Evolutionary conservation across 1,140 invertebrate genomes (phyloP).

Genomic region (Saxidomus purpurata): DNA sequence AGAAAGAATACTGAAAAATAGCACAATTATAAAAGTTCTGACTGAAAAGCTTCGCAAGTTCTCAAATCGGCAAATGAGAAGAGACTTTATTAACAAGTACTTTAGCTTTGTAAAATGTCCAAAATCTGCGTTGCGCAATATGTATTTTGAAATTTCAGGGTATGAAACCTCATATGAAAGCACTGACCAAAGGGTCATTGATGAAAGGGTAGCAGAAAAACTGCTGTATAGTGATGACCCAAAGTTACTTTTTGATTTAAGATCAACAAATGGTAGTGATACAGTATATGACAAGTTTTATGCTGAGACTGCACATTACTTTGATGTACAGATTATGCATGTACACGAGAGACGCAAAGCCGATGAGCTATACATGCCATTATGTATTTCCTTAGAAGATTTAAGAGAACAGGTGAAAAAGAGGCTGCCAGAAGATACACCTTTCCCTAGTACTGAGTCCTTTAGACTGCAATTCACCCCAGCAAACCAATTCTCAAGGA

Average conservation of each 20-base stretch:
- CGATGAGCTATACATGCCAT: not conserved
- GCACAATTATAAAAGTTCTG: not conserved
- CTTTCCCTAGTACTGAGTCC: not conserved
- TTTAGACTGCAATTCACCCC: conserved; percentile 4
- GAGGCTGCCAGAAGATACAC: not conserved
- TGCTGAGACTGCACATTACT: conserved; percentile 7
- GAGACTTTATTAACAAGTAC: not conserved
- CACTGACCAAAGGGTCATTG: not conserved
- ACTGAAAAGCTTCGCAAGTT: not conserved
- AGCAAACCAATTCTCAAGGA: not conserved
- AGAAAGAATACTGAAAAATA: not conserved
- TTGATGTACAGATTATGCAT: conserved; percentile 18
- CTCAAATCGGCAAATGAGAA: conserved; percentile 6
- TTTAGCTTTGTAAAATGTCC: conserved; percentile 5
- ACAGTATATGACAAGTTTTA: conserved; percentile 4
- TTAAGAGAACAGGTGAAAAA: not conserved
- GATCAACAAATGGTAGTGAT: not conserved
- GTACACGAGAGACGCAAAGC: conserved; percentile 31
- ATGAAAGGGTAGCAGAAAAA: not conserved
- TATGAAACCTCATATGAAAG: not conserved
- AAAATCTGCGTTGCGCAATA: not conserved
- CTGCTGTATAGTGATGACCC: not conserved
- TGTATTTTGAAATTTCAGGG: not conserved
- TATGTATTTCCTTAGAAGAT: not conserved
- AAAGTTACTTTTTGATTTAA: too few relatives aligned